phyloP scores from a whole-genome alignment of 1,140 invertebrate genomes.

The Drosophila lacteicornis region DNA sequence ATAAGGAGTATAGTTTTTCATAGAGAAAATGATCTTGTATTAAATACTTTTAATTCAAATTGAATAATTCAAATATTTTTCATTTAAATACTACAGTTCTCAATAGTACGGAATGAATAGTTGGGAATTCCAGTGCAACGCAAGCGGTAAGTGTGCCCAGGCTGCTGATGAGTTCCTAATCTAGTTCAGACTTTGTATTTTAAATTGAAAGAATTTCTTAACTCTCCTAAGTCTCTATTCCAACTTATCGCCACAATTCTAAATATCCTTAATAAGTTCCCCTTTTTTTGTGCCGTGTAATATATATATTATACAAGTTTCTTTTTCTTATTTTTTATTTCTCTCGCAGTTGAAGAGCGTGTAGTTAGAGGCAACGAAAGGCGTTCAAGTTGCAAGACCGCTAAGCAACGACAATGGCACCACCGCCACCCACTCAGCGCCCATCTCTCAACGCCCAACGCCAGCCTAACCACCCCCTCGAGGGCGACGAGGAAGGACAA shows the following conservation, averaged over 20 bases:
- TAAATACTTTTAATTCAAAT: too few relatives aligned
- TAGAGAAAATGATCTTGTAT: too few relatives aligned
- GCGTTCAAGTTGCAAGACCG: constrained; percentile 53
- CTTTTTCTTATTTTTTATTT: background rate
- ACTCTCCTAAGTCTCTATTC: background rate
- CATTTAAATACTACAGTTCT: too few relatives aligned
- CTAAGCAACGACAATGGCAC: constrained; percentile 43
- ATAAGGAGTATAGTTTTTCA: too few relatives aligned
- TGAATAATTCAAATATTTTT: too few relatives aligned
- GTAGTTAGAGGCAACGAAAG: constrained; percentile 44
- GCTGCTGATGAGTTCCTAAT: background rate
- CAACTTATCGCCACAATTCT: too few relatives aligned
- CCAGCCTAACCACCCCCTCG: background rate
- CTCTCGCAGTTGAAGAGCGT: background rate
- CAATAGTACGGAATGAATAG: too few relatives aligned
- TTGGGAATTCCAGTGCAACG: background rate
- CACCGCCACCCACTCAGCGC: constrained; percentile 21
- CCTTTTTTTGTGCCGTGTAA: background rate
- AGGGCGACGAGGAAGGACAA: constrained; percentile 25
- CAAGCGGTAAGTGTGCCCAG: background rate
- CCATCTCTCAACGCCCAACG: background rate
- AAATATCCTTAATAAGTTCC: too few relatives aligned
- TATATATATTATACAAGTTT: background rate
- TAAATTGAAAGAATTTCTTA: too few relatives aligned
- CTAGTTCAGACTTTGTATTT: too few relatives aligned